Conservation (phyloP, 1,140 invertebrate species). For the Drosophila nasuta region DNA sequence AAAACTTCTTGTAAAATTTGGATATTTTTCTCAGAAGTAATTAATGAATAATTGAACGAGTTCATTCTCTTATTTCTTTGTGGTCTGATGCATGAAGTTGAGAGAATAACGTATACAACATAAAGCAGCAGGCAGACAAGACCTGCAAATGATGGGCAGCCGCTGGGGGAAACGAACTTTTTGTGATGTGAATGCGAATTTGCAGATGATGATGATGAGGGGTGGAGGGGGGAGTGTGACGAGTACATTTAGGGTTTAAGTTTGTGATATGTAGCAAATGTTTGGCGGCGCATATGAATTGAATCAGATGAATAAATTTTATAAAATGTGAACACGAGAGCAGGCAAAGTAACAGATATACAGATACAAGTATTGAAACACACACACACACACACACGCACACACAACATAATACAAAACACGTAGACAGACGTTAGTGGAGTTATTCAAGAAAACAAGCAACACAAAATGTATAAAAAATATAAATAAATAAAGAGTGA, state of each 20-base stretch:
- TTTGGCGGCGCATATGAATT: constrained; percentile 37
- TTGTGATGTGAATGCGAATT: constrained; percentile 33
- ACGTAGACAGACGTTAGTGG: constrained; percentile 48
- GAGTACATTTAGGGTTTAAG: constrained; percentile 9
- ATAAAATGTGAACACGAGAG: constrained; percentile 44
- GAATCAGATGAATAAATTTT: constrained; percentile 36
- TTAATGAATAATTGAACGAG: constrained; percentile 4
- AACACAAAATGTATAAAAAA: constrained; percentile 34
- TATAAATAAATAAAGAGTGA: constrained; percentile 39
- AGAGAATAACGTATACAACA: background rate
- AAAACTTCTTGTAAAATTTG: background rate
- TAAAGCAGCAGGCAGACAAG: background rate
- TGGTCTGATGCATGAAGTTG: background rate
- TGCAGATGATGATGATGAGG: constrained; percentile 9
- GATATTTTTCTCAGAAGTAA: background rate
- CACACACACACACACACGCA: background rate
- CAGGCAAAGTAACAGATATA: constrained; percentile 30
- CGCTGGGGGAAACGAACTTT: constrained; percentile 32
- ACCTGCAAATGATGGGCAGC: constrained; percentile 16
- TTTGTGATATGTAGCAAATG: constrained; percentile 42
- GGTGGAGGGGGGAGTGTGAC: constrained; percentile 1
- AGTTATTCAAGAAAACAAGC: constrained; percentile 45
- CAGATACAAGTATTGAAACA: constrained; percentile 23
- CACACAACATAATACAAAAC: constrained; percentile 9
- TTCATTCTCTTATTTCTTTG: background rate